Base-by-base conservation (phyloP, 2,113 vertebrate genomes). In the Sphaerodactylus townsendi region DNA sequence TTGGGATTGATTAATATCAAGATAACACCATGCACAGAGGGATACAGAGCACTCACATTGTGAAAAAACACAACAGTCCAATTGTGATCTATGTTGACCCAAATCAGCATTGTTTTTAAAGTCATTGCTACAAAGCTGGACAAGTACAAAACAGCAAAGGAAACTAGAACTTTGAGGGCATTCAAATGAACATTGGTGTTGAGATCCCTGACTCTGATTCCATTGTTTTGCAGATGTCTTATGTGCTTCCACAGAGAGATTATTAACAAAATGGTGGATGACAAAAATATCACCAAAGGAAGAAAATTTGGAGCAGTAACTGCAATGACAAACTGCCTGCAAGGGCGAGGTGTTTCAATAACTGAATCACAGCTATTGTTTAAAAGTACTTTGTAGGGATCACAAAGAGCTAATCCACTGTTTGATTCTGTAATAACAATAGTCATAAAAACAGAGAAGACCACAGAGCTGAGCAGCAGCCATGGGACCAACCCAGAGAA, bases 1-100 rank as follows among this genome's bases (percentile, higher is more conserved):
- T 89, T 94, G 48, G 71, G 33, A 53, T 87, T 94, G 68, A 87
- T 21, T 5, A 88, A 82, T 79, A 92, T 90, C 65, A 93, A 75
- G 72, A 91, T 11, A 3, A 65, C 39, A 3, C 85, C 72, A 0
- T 92, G 89, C 28, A 77, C 86, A 0, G 79, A 86, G n/a, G 92
- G 87, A 28, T 86, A 91, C 2, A 82, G 81, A 19, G 89, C 85
- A 88, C 90, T 77, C 5, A 90, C 33, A 21, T 64, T 90, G 0
- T 86, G 33, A 62, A 23, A 21, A 85, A 92, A 30, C 79, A 23
- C 87, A 91, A n/a, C n/a, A n/a, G n/a, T n/a, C 83, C 86, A 0
- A 65, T 3, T 59, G 90, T 90, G 72, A 11, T 78, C 28, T 76
- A 84, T 86, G 7, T 5, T 44, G 13, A 17, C 77, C n/a, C 1